Evolutionary conservation across 2,797 vertebrate species (phyloP).

Genomic region (Pseudochirops corinnae): DNA sequence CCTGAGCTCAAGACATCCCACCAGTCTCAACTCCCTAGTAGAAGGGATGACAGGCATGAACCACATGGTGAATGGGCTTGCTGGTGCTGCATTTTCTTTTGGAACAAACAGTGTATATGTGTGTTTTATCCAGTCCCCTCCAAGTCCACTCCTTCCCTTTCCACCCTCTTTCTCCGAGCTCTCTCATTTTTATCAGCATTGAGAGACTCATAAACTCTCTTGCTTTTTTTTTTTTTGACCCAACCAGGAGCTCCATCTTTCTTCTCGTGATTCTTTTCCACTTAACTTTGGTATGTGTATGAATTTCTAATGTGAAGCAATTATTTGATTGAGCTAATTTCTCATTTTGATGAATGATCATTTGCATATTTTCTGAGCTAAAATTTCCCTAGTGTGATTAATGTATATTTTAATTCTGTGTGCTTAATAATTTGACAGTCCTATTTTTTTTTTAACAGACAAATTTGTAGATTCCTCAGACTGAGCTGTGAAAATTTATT

Average conservation of each 20-base stretch:
- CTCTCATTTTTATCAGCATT: neutral
- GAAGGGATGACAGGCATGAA: neutral
- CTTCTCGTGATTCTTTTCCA: neutral
- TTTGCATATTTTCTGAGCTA: conserved; percentile 9
- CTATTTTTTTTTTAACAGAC: neutral
- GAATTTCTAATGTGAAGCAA: neutral
- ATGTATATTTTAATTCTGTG: neutral
- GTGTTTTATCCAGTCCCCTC: neutral
- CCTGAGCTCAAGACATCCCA: neutral
- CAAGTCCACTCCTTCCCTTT: neutral
- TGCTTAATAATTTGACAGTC: neutral
- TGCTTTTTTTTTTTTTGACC: neutral
- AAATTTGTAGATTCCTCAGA: neutral
- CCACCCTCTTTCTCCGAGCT: neutral
- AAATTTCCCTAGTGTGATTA: neutral
- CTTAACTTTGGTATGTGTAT: neutral
- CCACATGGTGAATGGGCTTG: neutral
- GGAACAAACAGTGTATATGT: neutral
- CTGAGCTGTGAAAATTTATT: neutral
- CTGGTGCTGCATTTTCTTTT: neutral
- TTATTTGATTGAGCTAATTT: conserved; percentile 3
- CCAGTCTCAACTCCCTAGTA: neutral
- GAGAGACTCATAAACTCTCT: neutral
- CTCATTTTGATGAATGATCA: conserved; percentile 4
- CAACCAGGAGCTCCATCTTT: neutral